A percentile compares a stretch with the other conserved stretches of the same genome.
Conservation (phyloP, 2,888 invertebrate species). For the Amphiduros pacificus region DNA sequence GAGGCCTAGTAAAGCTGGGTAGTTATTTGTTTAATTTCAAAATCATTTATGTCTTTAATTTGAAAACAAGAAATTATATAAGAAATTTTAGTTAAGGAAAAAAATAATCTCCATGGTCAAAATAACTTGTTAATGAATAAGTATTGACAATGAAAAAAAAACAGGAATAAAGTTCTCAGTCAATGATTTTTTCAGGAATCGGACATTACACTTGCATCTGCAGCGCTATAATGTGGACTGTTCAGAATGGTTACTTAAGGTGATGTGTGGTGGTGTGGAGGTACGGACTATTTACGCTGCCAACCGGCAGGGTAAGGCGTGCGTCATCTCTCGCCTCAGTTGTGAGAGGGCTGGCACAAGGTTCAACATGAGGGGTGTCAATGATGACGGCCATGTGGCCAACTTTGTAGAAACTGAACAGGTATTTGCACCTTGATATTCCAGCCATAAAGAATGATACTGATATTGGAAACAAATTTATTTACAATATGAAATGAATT, state of each 20-base stretch:
- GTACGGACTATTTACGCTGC: slow-evolving; percentile 97
- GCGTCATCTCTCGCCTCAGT: slow-evolving; percentile 92
- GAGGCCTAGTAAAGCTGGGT: too few species aligned
- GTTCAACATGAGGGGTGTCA: slow-evolving; percentile 97
- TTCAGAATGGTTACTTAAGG: slow-evolving; percentile 86
- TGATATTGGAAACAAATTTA: neutral
- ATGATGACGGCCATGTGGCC: slow-evolving; percentile 98
- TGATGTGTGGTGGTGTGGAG: slow-evolving; percentile 97
- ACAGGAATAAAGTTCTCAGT: neutral
- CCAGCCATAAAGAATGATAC: neutral
- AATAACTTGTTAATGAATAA: too few species aligned
- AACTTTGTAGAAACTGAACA: slow-evolving; percentile 99
- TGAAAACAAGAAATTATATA: too few species aligned
- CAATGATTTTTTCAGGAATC: slow-evolving; percentile 71
- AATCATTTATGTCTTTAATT: too few species aligned
- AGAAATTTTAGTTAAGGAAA: too few species aligned
- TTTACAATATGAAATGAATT: neutral
- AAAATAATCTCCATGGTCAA: too few species aligned
- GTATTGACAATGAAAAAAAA: too few species aligned
- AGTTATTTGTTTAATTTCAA: too few species aligned
- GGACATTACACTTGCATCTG: slow-evolving; percentile 90
- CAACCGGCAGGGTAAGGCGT: slow-evolving; percentile 85
- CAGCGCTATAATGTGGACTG: slow-evolving; percentile 89
- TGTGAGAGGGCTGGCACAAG: slow-evolving; percentile 97
- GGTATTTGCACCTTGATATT: slow-evolving; percentile 61